These are phyloP conservation scores for Sceloporus undulatus DNA, from an alignment of 2,113 vertebrate species.

Conservation along the genomic window DNA sequence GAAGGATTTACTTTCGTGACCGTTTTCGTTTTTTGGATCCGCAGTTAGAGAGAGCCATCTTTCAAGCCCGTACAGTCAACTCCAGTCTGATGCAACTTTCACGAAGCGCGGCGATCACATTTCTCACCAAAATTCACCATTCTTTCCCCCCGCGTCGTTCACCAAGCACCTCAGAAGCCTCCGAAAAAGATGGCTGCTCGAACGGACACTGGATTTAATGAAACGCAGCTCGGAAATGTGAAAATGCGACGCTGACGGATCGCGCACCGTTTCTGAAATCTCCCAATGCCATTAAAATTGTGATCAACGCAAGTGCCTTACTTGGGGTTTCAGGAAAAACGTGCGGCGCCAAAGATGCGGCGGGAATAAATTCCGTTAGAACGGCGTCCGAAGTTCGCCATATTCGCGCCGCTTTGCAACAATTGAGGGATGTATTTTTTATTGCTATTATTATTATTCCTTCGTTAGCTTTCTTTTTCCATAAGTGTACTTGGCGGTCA, in stretches of 20 bases:
- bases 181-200: slow-evolving; percentile 36
- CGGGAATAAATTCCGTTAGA: too few relatives aligned
- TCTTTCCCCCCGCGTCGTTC: background rate
- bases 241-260: slow-evolving; percentile 21
- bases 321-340: slow-evolving; percentile 10
- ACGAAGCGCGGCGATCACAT: background rate
- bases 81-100: too few relatives aligned
- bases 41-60: too few relatives aligned
- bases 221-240: too few relatives aligned
- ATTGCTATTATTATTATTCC: too few relatives aligned
- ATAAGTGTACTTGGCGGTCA: slow-evolving; percentile 56
- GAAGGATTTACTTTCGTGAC: slow-evolving; percentile 7
- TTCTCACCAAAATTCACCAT: too few relatives aligned
- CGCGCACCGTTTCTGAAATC: slow-evolving; percentile 31
- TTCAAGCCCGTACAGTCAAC: too few relatives aligned
- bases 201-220: too few relatives aligned
- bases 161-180: slow-evolving; percentile 18
- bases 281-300: slow-evolving; percentile 42
- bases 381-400: too few relatives aligned
- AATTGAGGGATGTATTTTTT: too few relatives aligned
- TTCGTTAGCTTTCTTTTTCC: slow-evolving; percentile 37
- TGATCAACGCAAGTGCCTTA: slow-evolving; percentile 77
- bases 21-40: too few relatives aligned
- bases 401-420: too few relatives aligned
- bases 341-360: background rate